Base-by-base conservation (phyloP, 2,113 vertebrate species). In the Hirundichthys speculiger region DNA sequence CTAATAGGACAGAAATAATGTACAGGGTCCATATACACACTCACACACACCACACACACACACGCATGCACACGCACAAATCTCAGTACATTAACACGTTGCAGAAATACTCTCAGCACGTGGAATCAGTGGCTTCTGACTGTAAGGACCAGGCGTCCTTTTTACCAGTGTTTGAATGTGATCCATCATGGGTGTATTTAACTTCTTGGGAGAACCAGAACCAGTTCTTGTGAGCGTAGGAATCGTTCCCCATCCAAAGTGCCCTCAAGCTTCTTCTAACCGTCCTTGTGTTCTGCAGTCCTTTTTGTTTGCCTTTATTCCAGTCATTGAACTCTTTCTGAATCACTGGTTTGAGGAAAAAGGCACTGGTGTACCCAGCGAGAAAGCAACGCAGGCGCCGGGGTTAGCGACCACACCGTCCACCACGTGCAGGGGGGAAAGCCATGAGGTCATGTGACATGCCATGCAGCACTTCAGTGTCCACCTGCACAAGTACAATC, bases 281-380 rank as follows among this genome's bases (percentile, higher is more conserved):
- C 55, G 15, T 64, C 43, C 69, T 14, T 49, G 47, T 39, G 72
- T 70, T 34, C 43, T 48, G 60, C 64, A 48, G 41, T 47, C 53
- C 65, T 39, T 47, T 67, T 69, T 16, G 16, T 21, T 25, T 55
- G 55, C 52, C 30, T 69, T 51, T 25, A 22, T 66, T 79, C 62
- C 60, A 49, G 46, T 65, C 51, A 52, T 47, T 73, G 59, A 79
- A 56, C 58, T 58, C 50, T 13, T 38, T 21, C 6, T 4, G 57
- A 80, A 41, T 69, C 39, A 52, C 30, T 57, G 75, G 79, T 73
- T 72, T 46, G 39, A 58, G 59, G 24, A 60, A 69, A 72, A 92
- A 92, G 91, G 90, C 92, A 93, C 90, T 78, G 8, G n/a, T 18
- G 43, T 16, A 79, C 79, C 79, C 75, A 75, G 65, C 60, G 76